These are phyloP conservation scores for Engraulis encrasicolus DNA, from an alignment of 2,113 vertebrate genomes.

Conservation along the genomic window DNA sequence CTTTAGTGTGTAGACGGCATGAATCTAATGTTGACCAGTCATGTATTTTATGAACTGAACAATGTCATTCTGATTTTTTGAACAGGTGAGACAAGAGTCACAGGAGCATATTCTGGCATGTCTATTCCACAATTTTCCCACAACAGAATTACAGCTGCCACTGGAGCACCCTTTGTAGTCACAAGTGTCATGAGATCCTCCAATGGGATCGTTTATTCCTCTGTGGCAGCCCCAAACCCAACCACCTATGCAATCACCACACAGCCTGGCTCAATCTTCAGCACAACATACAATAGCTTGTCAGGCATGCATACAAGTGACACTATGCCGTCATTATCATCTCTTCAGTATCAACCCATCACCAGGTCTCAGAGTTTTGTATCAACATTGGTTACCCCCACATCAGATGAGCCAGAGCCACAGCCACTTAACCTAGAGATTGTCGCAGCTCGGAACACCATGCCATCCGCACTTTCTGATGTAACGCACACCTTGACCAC, in stretches of 20 bases:
- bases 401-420: slow-evolving; percentile 75
- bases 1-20: slow-evolving; percentile 75
- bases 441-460: slow-evolving; percentile 71
- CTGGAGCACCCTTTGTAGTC: slow-evolving; percentile 80
- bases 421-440: slow-evolving; percentile 77
- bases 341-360: slow-evolving; percentile 84
- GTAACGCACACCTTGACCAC: slow-evolving; percentile 75
- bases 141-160: slow-evolving; percentile 78
- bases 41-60: slow-evolving; percentile 79
- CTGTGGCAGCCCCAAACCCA: slow-evolving; percentile 91
- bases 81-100: slow-evolving; percentile 97
- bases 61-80: slow-evolving; percentile 86
- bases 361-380: slow-evolving; percentile 91
- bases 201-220: slow-evolving; percentile 97
- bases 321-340: slow-evolving; percentile 84
- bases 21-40: slow-evolving; percentile 64
- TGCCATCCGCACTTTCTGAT: slow-evolving; percentile 64
- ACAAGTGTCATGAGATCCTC: slow-evolving; percentile 90
- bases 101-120: slow-evolving; percentile 83
- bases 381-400: slow-evolving; percentile 81
- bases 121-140: slow-evolving; percentile 92
- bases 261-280: slow-evolving; percentile 97
- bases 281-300: slow-evolving; percentile 85
- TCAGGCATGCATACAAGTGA: slow-evolving; percentile 87
- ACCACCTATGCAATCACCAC: slow-evolving; percentile 97